These are phyloP conservation scores for Natrix natrix DNA, from an alignment of 2,797 vertebrate species.

Conservation along the genomic window DNA sequence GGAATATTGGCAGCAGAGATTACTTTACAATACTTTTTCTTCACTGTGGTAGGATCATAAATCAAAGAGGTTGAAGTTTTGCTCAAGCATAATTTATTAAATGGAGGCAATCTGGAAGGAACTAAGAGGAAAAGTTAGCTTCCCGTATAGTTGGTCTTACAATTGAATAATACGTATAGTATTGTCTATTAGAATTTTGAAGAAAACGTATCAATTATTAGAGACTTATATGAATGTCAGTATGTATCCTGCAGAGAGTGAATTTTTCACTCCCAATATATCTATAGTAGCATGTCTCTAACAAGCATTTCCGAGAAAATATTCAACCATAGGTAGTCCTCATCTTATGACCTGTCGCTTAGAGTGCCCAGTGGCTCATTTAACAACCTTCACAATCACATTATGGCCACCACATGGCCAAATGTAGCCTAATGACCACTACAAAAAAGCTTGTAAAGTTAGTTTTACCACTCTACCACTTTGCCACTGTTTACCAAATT, in stretches of 20 bases:
- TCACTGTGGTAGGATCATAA: neutral
- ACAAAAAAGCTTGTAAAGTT: neutral
- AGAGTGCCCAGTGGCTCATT: neutral
- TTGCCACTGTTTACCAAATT: neutral
- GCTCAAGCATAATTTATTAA: neutral
- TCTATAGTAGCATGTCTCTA: neutral
- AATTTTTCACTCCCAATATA: neutral
- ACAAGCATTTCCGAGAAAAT: neutral
- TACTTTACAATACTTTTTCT: neutral
- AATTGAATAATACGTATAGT: neutral
- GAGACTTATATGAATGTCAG: neutral
- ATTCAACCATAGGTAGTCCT: neutral
- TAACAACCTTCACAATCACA: neutral
- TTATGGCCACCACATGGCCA: neutral
- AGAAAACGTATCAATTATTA: neutral
- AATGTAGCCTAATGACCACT: neutral
- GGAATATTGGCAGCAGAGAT: neutral
- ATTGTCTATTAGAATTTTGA: neutral
- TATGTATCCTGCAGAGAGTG: neutral
- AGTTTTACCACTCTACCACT: too few relatives aligned
- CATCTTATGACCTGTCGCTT: neutral
- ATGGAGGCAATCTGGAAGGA: neutral
- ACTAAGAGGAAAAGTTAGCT: neutral
- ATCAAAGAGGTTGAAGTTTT: neutral
- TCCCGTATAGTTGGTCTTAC: neutral